A percentile compares a stretch with the other conserved stretches of the same genome.
These are phyloP conservation scores for Haliclystus octoradiatus DNA, from an alignment of 30 jellyfish, hydroid and myxozoan species.

Conservation along the genomic window DNA sequence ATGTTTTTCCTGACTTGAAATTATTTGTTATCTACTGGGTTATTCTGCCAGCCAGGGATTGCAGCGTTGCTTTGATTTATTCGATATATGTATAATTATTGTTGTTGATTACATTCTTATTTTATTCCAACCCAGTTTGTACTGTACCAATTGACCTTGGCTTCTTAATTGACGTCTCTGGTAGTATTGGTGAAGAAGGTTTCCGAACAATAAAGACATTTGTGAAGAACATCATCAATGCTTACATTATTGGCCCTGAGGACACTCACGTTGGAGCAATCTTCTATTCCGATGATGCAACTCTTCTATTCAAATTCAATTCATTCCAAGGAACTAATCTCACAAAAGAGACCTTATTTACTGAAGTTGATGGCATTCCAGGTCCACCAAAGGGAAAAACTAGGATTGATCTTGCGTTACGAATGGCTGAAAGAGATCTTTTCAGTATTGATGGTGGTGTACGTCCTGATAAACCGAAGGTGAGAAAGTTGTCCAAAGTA, in stretches of 20 bases:
- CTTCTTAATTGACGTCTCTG: slow-evolving; percentile 96
- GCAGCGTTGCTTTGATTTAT: not conserved
- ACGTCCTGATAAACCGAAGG: slow-evolving; percentile 89
- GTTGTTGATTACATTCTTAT: too few relatives aligned
- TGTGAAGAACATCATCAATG: slow-evolving; percentile 83
- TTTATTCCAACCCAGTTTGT: slow-evolving; percentile 35
- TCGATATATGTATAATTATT: not conserved
- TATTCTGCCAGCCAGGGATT: too few relatives aligned
- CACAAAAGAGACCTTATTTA: slow-evolving; percentile 61
- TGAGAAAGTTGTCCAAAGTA: too few relatives aligned
- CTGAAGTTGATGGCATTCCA: slow-evolving; percentile 41
- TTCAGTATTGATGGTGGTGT: slow-evolving; percentile 72
- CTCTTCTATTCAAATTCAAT: slow-evolving; percentile 79
- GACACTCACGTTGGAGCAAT: slow-evolving; percentile 96
- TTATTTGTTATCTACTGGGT: too few relatives aligned
- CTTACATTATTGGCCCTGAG: slow-evolving; percentile 51
- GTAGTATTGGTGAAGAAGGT: slow-evolving; percentile 67
- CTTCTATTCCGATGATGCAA: slow-evolving; percentile 78
- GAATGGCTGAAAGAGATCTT: slow-evolving; percentile 54
- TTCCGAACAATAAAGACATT: slow-evolving; percentile 59
- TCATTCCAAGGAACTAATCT: slow-evolving; percentile 50
- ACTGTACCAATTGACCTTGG: slow-evolving; percentile 97
- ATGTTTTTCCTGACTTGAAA: too few relatives aligned
- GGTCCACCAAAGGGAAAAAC: slow-evolving; percentile 75
- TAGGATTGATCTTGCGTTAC: slow-evolving; percentile 85